These are phyloP conservation scores for Agonopterix heracliana DNA, from an alignment of 2,888 invertebrate genomes.

Conservation along the genomic window DNA sequence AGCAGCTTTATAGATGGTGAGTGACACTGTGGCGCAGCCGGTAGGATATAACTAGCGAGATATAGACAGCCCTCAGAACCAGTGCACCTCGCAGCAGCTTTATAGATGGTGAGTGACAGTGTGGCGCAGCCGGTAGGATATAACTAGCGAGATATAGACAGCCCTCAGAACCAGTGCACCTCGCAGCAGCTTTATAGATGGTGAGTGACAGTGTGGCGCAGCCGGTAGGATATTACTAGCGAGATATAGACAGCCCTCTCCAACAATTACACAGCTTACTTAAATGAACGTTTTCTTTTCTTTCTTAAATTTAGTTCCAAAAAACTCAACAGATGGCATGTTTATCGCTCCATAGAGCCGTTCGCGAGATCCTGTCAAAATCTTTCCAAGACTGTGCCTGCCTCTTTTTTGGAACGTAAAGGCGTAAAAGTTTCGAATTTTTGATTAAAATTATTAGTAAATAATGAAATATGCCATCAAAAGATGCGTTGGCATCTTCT, in stretches of 20 bases:
- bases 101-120: constrained; percentile 42
- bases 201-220: constrained; percentile 24
- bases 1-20: constrained; percentile 52
- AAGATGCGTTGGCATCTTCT: too few relatives aligned
- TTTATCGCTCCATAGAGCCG: too few relatives aligned
- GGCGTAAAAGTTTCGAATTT: too few relatives aligned
- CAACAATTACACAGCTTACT: too few relatives aligned
- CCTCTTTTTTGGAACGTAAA: too few relatives aligned
- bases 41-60: constrained; percentile 22
- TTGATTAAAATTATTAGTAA: too few relatives aligned
- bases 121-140: background rate
- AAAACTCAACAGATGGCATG: too few relatives aligned
- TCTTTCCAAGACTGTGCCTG: too few relatives aligned
- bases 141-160: constrained; percentile 34
- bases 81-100: constrained; percentile 39
- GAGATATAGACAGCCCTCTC: constrained; percentile 44
- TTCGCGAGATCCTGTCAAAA: too few relatives aligned
- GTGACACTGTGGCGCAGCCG: constrained; percentile 4
- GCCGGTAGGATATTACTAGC: background rate
- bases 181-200: constrained; percentile 45
- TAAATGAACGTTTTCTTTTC: too few relatives aligned
- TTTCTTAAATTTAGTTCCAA: too few relatives aligned
- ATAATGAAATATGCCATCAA: too few relatives aligned
- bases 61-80: constrained; percentile 39
- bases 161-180: constrained; percentile 39